Evolutionary conservation across 2,888 invertebrate species (phyloP).

Genomic region (Tetragnatha montana): DNA sequence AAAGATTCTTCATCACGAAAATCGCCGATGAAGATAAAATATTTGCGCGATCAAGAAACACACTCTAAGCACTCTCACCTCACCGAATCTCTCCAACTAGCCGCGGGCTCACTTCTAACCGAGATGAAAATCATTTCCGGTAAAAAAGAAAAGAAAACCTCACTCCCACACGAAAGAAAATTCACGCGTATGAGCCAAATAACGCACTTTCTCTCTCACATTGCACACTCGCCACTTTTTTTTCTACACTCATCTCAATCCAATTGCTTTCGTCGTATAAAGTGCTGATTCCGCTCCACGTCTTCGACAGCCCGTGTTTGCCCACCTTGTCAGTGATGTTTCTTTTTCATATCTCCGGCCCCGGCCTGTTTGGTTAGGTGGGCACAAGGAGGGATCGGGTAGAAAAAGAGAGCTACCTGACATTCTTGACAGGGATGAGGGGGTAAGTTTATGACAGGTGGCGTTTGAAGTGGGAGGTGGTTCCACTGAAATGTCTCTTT

Average conservation of each 20-base stretch:
- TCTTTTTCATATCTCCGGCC: not conserved
- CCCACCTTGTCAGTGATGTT: not conserved
- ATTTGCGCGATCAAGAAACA: not conserved
- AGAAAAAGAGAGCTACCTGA: not conserved
- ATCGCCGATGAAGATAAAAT: not conserved
- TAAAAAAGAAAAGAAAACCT: not conserved
- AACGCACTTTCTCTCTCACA: not conserved
- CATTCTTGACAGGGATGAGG: not conserved
- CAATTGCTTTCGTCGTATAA: not conserved
- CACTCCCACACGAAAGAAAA: not conserved
- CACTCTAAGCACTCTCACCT: not conserved
- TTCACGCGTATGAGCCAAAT: not conserved
- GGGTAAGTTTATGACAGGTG: not conserved
- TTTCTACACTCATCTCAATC: not conserved
- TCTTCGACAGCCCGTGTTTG: not conserved
- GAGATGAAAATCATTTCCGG: not conserved
- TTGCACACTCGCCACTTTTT: not conserved
- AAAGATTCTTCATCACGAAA: not conserved
- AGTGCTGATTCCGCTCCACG: not conserved
- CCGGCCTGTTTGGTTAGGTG: not conserved
- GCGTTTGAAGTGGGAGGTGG: too few species aligned
- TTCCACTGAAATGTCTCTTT: too few species aligned
- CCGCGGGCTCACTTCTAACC: not conserved
- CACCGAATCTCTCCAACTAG: not conserved
- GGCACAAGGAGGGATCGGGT: not conserved